These are phyloP conservation scores for Macrotis lagotis DNA, from an alignment of 2,113 vertebrate species.

Conservation along the genomic window DNA sequence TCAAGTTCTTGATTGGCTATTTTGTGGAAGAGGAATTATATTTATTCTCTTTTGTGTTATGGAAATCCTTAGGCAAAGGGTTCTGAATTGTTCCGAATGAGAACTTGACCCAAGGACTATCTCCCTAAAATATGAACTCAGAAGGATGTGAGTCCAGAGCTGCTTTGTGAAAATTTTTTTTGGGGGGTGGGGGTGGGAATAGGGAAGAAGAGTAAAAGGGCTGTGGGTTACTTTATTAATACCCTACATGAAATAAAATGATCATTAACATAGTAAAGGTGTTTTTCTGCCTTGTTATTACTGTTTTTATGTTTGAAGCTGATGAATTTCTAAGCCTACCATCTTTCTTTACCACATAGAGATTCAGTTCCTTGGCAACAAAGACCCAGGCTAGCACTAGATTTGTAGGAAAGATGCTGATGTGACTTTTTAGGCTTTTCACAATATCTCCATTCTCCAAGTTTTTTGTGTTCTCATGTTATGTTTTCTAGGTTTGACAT, in stretches of 20 bases:
- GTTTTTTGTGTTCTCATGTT: slow-evolving; percentile 56
- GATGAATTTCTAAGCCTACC: slow-evolving; percentile 41
- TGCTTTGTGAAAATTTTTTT: background rate
- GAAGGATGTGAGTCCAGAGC: background rate
- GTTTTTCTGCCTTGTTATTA: slow-evolving; percentile 28
- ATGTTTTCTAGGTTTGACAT: slow-evolving; percentile 67
- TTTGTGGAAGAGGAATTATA: background rate
- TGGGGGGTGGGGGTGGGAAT: too few relatives aligned
- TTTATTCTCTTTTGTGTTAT: background rate
- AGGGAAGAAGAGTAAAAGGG: too few relatives aligned
- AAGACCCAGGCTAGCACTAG: background rate
- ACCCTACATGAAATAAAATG: background rate
- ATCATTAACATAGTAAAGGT: background rate
- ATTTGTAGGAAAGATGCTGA: slow-evolving; percentile 64
- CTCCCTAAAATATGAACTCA: background rate
- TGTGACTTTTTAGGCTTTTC: slow-evolving; percentile 41
- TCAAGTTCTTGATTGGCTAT: background rate
- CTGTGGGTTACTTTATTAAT: background rate
- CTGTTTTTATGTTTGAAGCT: background rate
- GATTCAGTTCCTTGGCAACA: slow-evolving; percentile 7
- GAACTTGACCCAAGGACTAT: background rate
- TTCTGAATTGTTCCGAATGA: background rate
- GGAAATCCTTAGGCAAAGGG: background rate
- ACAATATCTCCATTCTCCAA: slow-evolving; percentile 48
- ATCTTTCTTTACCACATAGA: background rate